Conservation (phyloP, 2,888 invertebrate species). For the Ligdia adustata region DNA sequence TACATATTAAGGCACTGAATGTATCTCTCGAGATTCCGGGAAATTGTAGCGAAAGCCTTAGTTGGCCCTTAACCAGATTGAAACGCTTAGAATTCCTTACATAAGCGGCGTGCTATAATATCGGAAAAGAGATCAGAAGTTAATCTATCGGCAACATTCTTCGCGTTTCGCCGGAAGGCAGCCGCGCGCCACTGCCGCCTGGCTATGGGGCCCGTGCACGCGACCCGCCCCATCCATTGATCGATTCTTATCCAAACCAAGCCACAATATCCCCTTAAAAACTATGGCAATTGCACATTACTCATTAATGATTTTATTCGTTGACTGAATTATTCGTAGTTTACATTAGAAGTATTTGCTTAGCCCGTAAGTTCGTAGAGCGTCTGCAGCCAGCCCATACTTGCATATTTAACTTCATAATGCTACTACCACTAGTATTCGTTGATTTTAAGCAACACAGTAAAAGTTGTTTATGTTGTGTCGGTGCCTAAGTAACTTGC, state of each 20-base stretch:
- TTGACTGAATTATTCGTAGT: too few species aligned
- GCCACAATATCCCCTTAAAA: slow-evolving; percentile 59
- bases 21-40: slow-evolving; percentile 37
- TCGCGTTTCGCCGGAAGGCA: slow-evolving; percentile 82
- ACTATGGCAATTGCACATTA: slow-evolving; percentile 29
- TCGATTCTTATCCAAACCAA: slow-evolving; percentile 72
- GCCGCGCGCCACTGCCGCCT: slow-evolving; percentile 54
- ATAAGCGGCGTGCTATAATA: slow-evolving; percentile 79
- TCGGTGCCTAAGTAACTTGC: too few species aligned
- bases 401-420: too few species aligned
- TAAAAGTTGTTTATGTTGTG: too few species aligned
- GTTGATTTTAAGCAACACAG: too few species aligned
- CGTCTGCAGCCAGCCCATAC: too few species aligned
- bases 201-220: slow-evolving; percentile 64
- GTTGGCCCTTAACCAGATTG: slow-evolving; percentile 77
- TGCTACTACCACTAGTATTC: too few species aligned
- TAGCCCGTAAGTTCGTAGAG: too few species aligned
- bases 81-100: slow-evolving; percentile 80
- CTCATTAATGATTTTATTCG: too few species aligned
- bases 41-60: slow-evolving; percentile 61
- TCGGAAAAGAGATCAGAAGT: slow-evolving; percentile 84
- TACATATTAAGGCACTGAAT: slow-evolving; percentile 33
- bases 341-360: too few species aligned
- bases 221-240: slow-evolving; percentile 68
- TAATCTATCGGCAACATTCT: slow-evolving; percentile 84